A percentile compares a stretch with the other conserved stretches of the same genome.
phyloP scores from a whole-genome alignment of 2,797 vertebrate genomes.

The Pseudochirops corinnae region DNA sequence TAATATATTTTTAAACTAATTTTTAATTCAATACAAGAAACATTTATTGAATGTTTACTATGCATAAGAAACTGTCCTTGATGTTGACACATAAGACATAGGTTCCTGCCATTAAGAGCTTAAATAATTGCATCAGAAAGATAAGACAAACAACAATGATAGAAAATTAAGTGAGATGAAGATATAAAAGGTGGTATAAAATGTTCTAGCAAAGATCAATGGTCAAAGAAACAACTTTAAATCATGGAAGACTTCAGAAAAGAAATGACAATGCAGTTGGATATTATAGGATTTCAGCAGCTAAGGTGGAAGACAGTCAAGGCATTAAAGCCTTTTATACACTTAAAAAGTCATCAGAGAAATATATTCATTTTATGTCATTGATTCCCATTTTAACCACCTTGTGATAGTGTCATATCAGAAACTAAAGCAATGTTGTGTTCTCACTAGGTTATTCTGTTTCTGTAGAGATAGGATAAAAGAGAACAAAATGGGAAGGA shows the following conservation, averaged over 20 bases:
- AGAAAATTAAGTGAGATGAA: background rate
- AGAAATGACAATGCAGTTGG: background rate
- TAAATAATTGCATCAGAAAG: background rate
- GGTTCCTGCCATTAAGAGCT: background rate
- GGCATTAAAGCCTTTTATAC: background rate
- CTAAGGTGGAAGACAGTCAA: background rate
- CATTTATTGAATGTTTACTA: background rate
- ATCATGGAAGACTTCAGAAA: background rate
- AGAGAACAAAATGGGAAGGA: background rate
- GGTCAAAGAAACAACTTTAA: background rate
- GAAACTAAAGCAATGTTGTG: background rate
- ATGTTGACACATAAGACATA: background rate
- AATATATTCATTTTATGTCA: background rate
- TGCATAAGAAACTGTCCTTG: background rate
- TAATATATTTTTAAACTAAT: constrained; percentile 57
- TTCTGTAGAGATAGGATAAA: background rate
- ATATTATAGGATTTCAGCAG: background rate
- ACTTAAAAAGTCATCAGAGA: background rate
- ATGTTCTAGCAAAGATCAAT: background rate
- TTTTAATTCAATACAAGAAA: background rate
- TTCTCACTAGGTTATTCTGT: background rate
- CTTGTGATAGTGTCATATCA: background rate
- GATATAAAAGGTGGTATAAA: background rate
- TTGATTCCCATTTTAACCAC: background rate
- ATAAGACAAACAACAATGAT: background rate